Evolutionary conservation across 2,113 vertebrate genomes (phyloP), one percentile per base, ranked within the genome.

Genomic region (Podarcis cretensis): DNA sequence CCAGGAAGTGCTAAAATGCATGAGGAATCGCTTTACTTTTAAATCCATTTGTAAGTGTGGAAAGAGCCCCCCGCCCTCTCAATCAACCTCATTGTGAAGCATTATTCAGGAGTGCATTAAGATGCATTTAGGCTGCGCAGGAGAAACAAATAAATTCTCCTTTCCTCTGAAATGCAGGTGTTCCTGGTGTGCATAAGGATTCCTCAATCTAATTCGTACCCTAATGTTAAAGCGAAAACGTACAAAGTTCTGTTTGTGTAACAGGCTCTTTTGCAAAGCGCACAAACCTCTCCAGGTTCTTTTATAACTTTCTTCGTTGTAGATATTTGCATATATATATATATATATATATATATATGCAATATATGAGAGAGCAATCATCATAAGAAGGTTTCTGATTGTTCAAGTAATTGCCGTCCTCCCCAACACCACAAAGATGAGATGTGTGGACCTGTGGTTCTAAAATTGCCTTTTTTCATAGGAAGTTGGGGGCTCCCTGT

Each of bases 201-300:
- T 63, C 32, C 71, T 63, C 23, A 16, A 27, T 65, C 32, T 63
- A 63, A 75, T 27, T 40, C 54, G 40, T n/a, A 18, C 54, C 73
- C 23, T 63, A 2, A 76, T 16, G 32, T 30, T 63, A 12, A 25
- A 76, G 43, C 27, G n/a, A 27, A 76, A 85, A 40, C 10, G 71
- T 76, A 85, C 84, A 76, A 76, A 76, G 73, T 85, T 76, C 84
- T 76, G 21, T 76, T 85, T 85, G 54, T 37, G 73, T 30, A 85
- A 76, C 54, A 40, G 32, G 6, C 57, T 76, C 3, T 65, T 85
- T 75, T 63, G 84, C 20, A 65, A 85, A 35, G 71, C 30, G 27
- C 23, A n/a, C 32, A 76, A 63, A 37, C 1, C 71, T 63, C 83
- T 75, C 73, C 32, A 65, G 32, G 69, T 48, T 35, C 18, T 74